phyloP scores from a whole-genome alignment of 1,140 invertebrate genomes.

The Physella acuta region DNA sequence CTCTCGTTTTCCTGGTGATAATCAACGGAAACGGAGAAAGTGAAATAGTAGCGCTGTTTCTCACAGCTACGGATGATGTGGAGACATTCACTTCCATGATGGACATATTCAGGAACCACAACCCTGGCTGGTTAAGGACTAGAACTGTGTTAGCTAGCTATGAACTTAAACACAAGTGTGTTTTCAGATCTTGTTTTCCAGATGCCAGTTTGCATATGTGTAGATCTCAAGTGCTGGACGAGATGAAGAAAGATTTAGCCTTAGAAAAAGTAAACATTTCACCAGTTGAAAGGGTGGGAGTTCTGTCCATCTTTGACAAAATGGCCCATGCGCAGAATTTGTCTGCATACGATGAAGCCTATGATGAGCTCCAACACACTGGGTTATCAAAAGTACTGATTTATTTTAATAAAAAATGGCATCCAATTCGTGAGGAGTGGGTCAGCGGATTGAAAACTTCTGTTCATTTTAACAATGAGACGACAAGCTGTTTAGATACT shows the following conservation, averaged over 20 bases:
- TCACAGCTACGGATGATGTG: background rate
- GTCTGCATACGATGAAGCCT: background rate
- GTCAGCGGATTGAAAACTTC: constrained; percentile 9
- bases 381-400: background rate
- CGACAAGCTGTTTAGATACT: background rate
- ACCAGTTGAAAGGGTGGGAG: background rate
- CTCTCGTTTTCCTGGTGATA: background rate
- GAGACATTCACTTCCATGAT: constrained; percentile 10
- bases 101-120: constrained; percentile 7
- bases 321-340: background rate
- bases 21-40: constrained; percentile 13
- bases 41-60: constrained; percentile 5
- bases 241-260: constrained; percentile 1
- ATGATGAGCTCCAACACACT: background rate
- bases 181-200: constrained; percentile 9
- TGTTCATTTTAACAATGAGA: constrained; percentile 12
- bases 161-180: background rate
- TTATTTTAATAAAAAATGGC: constrained; percentile 14
- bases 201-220: constrained; percentile 13
- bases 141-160: constrained; percentile 1
- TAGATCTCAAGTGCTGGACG: background rate
- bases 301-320: background rate
- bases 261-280: background rate
- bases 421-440: constrained; percentile 5
- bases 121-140: constrained; percentile 3